Base-by-base conservation (phyloP, 2,888 invertebrate species). In the Netelia virgata region DNA sequence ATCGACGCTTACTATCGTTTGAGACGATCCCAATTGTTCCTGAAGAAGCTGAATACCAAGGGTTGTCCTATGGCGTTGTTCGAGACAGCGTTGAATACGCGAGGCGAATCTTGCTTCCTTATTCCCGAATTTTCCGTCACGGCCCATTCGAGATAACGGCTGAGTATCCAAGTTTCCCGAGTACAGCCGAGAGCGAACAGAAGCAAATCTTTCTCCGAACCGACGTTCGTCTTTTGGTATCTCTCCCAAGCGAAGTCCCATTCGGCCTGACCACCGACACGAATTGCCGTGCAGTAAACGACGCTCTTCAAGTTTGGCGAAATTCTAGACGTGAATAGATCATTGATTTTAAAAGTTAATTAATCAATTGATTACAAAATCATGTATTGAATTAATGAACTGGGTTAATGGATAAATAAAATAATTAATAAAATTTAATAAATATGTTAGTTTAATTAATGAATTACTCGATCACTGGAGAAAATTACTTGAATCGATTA, bases 181-280 rank as follows among this genome's bases (percentile, higher is more conserved):
- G 97, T 96, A 90, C 98, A 98, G 0, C 97, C 97, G 14, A 99
- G 94, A 0, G 97, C 96, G 6, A 95, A 95, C 14, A 98, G 94
- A 9, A 98, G 94, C 9, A 96, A 94, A 87, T 97, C 97, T 88
- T 97, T 96, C 92, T 98, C 98, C 0, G 97, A 96, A 0, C 97
- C 97, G 0, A 97, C 96, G 86, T 96, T 96, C 1, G 97, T 96
- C 3, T 95, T 95, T 53, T 95, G 92, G 92, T 97, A 98, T 43
- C 97, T 95, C 66, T 97, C 95, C 96, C 97, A 98, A 0, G 97
- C 96, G 92, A 98, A 98, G 86, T 97, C 96, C 98, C 98, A 99
- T 91, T 98, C 98, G 0, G 95, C 94, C 87, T 97, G 96, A 0
- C 97, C 97, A 0, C 98, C 98, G 10, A 96, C 95, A 78, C 96